Base-by-base conservation (phyloP, 2,113 vertebrate genomes). In the Crocuta crocuta region DNA sequence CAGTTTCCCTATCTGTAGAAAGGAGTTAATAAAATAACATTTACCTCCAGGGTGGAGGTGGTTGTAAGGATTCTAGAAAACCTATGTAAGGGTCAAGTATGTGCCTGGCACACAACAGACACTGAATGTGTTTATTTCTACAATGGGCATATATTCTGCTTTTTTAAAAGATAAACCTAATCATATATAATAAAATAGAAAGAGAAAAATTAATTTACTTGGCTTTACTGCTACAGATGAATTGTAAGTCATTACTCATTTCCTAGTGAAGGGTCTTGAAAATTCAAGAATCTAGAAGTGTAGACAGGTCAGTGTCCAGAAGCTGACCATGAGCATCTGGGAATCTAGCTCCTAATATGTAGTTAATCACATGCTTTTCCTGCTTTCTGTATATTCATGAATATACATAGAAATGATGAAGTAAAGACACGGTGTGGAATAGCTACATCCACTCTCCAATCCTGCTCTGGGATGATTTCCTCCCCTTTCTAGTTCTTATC, bases 121-220 rank as follows among this genome's bases (percentile, higher is more conserved):
- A 89, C 5, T 45, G 43, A 89, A 26, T 55, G 24, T 71, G 9
- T 26, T 85, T 76, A 90, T 74, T 68, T 94, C 83, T 79, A 48
- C 12, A 80, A 81, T 53, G 70, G 87, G 43, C 12, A 61, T n/a
- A 86, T n/a, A 88, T 39, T 91, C 33, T 70, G 8, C 39, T 39
- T 48, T 73, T 85, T n/a, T 83, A 76, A 94, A 96, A 89, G 50
- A 83, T 5, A 91, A 95, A 91, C 0, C 82, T 24, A 91, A 79
- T 21, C 66, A 35, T 78, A 43, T 7, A 86, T 12, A 83, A 91
- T 90, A 89, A 84, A 33, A 24, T 78, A 76, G 90, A 23, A 91
- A 91, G 31, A 94, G 58, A 80, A 95, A 92, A 89, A 68, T 55
- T 43, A 66, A 81, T 28, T 93, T 88, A 84, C 39, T 53, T n/a